These are phyloP conservation scores for Acrobasis consociella DNA, from an alignment of 2,888 invertebrate genomes.

Conservation along the genomic window DNA sequence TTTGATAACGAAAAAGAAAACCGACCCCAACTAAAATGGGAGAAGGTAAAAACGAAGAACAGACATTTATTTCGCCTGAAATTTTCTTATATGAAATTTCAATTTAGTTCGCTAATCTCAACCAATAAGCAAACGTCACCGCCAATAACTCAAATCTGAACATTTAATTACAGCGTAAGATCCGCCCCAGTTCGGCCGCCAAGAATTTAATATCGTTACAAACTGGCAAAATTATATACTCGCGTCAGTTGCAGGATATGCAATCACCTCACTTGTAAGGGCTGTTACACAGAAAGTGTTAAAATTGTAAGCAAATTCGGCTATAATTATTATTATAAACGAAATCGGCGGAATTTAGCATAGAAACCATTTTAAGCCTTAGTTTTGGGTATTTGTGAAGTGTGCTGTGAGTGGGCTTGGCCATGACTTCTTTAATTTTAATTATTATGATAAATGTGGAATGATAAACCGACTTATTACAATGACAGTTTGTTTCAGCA, in stretches of 20 bases:
- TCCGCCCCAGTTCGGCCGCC: conserved; percentile 45
- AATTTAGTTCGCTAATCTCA: conserved; percentile 12
- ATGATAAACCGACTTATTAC: too few relatives aligned
- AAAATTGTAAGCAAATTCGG: neutral
- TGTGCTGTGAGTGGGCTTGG: too few relatives aligned
- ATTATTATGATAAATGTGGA: too few relatives aligned
- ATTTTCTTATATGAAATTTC: neutral
- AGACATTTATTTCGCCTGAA: neutral
- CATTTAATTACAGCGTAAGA: conserved; percentile 14
- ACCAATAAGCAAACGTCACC: conserved; percentile 19
- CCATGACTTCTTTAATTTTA: too few relatives aligned
- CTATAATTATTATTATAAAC: too few relatives aligned
- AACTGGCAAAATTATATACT: conserved; percentile 78
- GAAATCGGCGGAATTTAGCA: too few relatives aligned
- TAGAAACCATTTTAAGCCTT: too few relatives aligned
- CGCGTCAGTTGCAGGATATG: conserved; percentile 75
- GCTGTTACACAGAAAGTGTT: neutral
- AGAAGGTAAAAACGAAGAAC: neutral
- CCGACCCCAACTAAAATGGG: too few relatives aligned
- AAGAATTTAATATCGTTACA: conserved; percentile 74
- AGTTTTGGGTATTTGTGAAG: too few relatives aligned
- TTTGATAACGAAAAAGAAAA: too few relatives aligned
- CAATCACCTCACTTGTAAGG: conserved; percentile 72
- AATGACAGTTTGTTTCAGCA: too few relatives aligned
- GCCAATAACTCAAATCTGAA: conserved; percentile 25